Evolutionary conservation across 1,140 invertebrate species (phyloP), one percentile per base, ranked within the genome.

Genomic region (Acarapis woodi): DNA sequence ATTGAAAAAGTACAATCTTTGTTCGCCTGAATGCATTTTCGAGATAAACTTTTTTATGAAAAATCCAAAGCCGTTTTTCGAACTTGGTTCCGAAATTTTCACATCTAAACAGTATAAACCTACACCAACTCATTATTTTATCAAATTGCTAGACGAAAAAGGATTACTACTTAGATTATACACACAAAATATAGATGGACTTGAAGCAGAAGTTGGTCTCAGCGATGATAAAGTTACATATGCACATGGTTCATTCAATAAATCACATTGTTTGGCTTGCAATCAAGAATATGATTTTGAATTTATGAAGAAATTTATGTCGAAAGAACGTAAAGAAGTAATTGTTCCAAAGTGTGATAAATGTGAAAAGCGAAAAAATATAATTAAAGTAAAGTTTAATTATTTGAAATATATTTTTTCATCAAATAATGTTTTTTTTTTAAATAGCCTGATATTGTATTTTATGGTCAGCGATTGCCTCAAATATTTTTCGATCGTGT

Each of bases 1-100:
- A 55, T 60, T 94, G 23, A 62, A 73, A 42, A 82, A 88, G 53
- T 90, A 87, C 51, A 71, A 83, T 47, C 60, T 93, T 30, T 78
- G 80, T 0, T 66, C 83, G 59, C 82, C 83, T n/a, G 71, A 83
- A 51, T 73, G 78, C n/a, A 82, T 93, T 46, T 90, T 94, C 58
- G 80, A 88, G 51, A 67, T 90, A 19, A 49, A 52, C 32, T 61
- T 53, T 46, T 61, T 60, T 52, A 54, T 22, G 65, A 58, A 65
- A 45, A 74, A 82, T 57, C 78, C 79, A 1, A 63, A 72, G 43
- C 78, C 80, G 24, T 85, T 87, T 54, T 85, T 77, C 51, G 63
- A 64, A 20, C 54, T 87, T 35, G 77, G 78, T 14, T 79, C 76
- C 54, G 70, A 82, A 54, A 54, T 85, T n/a, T 69, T 74, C 47